Evolutionary conservation across 2,888 invertebrate species (phyloP).

Genomic region (Dorcus hopei): DNA sequence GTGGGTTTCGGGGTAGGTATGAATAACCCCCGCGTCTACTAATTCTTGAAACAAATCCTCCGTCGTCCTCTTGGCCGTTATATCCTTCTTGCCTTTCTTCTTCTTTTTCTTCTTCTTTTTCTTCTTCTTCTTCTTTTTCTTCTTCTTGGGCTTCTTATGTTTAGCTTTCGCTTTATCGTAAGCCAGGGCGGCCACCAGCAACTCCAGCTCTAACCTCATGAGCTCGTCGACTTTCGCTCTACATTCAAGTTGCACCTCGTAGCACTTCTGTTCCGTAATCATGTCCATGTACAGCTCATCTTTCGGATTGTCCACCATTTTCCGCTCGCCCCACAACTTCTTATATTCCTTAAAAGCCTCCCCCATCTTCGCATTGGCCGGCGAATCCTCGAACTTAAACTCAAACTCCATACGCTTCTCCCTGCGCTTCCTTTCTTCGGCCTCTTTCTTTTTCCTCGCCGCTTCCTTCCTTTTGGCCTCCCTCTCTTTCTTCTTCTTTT

Average conservation of each 20-base stretch:
- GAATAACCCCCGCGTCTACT: constrained; percentile 67
- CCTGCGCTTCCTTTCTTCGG: constrained; percentile 21
- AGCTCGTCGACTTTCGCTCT: constrained; percentile 67
- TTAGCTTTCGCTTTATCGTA: constrained; percentile 23
- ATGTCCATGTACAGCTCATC: constrained; percentile 63
- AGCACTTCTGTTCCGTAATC: constrained; percentile 63
- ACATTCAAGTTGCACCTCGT: constrained; percentile 63
- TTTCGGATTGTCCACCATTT: constrained; percentile 55
- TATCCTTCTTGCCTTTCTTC: constrained; percentile 59
- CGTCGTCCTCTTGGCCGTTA: constrained; percentile 58
- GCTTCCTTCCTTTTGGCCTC: constrained; percentile 46
- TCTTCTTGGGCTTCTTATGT: constrained; percentile 32
- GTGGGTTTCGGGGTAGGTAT: constrained; percentile 56
- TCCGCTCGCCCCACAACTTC: constrained; percentile 51
- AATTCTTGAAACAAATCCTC: constrained; percentile 71
- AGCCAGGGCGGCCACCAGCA: constrained; percentile 26
- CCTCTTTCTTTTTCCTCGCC: constrained; percentile 28
- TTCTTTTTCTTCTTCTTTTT: constrained; percentile 37
- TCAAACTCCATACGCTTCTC: constrained; percentile 24
- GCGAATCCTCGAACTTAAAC: constrained; percentile 34
- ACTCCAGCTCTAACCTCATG: constrained; percentile 49
- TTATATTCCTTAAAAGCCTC: constrained; percentile 51
- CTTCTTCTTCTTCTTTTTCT: constrained; percentile 38
- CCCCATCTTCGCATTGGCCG: constrained; percentile 45
- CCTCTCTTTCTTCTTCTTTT: constrained; percentile 33